A percentile compares a stretch with the other conserved stretches of the same genome.
phyloP scores from a whole-genome alignment of 2,888 invertebrate species.

The Aporophyla lueneburgensis region DNA sequence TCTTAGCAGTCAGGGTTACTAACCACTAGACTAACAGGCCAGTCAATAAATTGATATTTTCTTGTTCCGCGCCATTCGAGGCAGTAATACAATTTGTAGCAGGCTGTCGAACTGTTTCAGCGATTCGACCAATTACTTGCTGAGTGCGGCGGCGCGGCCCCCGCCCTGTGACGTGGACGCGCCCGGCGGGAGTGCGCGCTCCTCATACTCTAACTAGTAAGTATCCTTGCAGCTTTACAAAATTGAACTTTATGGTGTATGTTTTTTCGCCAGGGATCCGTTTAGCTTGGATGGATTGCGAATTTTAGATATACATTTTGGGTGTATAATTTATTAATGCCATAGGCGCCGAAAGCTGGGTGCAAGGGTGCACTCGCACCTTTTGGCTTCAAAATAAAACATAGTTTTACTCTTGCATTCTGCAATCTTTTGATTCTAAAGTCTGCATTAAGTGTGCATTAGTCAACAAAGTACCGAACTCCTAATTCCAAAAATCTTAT shows the following conservation, averaged over 20 bases:
- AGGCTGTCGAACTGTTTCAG: constrained; percentile 90
- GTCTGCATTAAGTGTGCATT: too few species aligned
- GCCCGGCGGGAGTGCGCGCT: constrained; percentile 74
- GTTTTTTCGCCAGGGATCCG: background rate
- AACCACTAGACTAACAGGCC: too few species aligned
- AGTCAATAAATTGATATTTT: constrained; percentile 10
- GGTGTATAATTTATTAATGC: background rate
- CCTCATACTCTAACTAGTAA: constrained; percentile 81
- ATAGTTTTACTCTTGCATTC: too few species aligned
- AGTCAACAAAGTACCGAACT: too few species aligned
- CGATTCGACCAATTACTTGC: constrained; percentile 88
- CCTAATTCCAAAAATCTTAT: too few species aligned
- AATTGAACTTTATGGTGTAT: background rate
- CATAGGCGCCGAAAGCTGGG: too few species aligned
- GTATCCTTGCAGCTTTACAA: constrained; percentile 62
- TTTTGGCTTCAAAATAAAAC: too few species aligned
- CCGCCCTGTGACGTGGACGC: constrained; percentile 81
- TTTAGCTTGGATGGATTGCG: too few species aligned
- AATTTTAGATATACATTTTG: background rate
- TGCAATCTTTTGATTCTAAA: too few species aligned
- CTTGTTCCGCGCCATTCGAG: constrained; percentile 78
- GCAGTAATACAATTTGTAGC: constrained; percentile 90
- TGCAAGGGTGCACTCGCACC: too few species aligned
- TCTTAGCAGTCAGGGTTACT: too few species aligned
- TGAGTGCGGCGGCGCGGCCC: constrained; percentile 86